A percentile compares a stretch with the other conserved stretches of the same genome.
These are phyloP conservation scores for Eriosoma lanigerum DNA, from an alignment of 1,140 invertebrate species.

Conservation along the genomic window DNA sequence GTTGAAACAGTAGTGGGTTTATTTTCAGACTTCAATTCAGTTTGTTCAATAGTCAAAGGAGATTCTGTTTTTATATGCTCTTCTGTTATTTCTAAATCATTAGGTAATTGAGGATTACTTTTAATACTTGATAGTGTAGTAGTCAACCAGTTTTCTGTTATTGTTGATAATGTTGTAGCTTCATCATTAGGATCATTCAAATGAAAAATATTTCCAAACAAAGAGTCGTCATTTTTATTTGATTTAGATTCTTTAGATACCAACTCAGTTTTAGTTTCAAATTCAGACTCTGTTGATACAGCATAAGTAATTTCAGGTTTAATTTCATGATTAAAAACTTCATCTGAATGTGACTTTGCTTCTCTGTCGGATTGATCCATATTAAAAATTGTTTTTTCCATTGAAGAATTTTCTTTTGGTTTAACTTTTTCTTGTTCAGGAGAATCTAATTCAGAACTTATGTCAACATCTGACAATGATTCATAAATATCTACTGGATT, in stretches of 20 bases:
- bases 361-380: conserved; percentile 30
- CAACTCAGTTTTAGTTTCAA: conserved; percentile 30
- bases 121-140: not conserved
- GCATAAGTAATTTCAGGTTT: conserved; percentile 38
- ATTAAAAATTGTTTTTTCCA: not conserved
- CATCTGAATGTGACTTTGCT: conserved; percentile 26
- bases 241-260: not conserved
- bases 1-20: not conserved
- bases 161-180: not conserved
- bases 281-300: conserved; percentile 39
- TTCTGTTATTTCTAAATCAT: conserved; percentile 24
- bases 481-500: not conserved
- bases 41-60: not conserved
- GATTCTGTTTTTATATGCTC: conserved; percentile 9
- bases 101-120: conserved; percentile 11
- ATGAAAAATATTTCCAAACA: not conserved
- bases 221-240: not conserved
- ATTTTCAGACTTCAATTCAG: conserved; percentile 24
- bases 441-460: conserved; percentile 18
- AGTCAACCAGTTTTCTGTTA: conserved; percentile 35
- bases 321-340: conserved; percentile 38
- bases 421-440: conserved; percentile 6
- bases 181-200: not conserved
- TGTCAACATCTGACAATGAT: conserved; percentile 40
- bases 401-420: not conserved